Conservation (phyloP, 1,140 invertebrate genomes). For the Lepidotrigona ventralis region DNA sequence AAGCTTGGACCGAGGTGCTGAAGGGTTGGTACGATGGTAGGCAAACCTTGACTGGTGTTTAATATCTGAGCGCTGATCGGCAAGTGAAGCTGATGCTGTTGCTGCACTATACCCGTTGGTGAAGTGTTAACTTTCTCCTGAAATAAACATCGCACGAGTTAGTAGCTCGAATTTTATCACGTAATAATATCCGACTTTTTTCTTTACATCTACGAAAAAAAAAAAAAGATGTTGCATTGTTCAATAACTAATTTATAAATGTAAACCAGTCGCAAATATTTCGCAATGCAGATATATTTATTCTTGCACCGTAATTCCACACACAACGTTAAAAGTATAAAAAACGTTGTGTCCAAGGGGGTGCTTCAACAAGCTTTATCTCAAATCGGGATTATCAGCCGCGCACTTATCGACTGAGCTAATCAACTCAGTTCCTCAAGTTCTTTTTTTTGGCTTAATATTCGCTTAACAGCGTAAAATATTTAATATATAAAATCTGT, state of each 20-base stretch:
- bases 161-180: background rate
- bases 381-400: background rate
- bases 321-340: constrained; percentile 35
- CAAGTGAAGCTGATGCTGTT: constrained; percentile 75
- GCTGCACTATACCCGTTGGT: constrained; percentile 65
- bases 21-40: constrained; percentile 77
- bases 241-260: background rate
- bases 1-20: constrained; percentile 75
- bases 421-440: background rate
- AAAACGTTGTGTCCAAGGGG: constrained; percentile 35
- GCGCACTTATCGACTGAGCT: background rate
- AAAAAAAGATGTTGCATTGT: background rate
- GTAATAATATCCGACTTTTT: background rate
- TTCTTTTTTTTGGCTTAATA: background rate
- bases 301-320: constrained; percentile 55
- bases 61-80: constrained; percentile 78
- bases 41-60: constrained; percentile 75
- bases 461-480: no score
- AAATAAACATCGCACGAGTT: constrained; percentile 25
- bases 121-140: constrained; percentile 72
- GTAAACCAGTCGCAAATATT: background rate
- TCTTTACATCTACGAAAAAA: background rate
- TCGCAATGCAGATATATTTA: background rate
- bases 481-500: no score
- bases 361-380: background rate